phyloP scores from a whole-genome alignment of 2,888 invertebrate genomes.

The Junonia oenone region DNA sequence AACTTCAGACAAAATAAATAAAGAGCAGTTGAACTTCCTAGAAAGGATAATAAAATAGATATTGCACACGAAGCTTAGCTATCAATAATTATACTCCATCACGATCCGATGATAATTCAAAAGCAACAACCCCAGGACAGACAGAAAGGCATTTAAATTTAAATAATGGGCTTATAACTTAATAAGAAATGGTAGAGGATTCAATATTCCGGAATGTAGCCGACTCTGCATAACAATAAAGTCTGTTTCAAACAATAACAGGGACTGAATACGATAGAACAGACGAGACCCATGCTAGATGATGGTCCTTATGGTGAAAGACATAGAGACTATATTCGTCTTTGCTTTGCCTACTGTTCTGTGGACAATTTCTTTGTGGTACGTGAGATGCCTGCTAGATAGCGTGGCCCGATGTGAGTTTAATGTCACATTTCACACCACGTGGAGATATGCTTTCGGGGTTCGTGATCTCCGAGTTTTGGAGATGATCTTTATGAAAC shows the following conservation, averaged over 20 bases:
- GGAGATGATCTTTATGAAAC: conserved; percentile 21
- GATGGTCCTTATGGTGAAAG: neutral
- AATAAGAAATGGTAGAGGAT: conserved; percentile 28
- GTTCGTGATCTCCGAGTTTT: conserved; percentile 23
- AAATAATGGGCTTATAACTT: conserved; percentile 27
- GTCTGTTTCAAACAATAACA: conserved; percentile 34
- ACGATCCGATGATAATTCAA: conserved; percentile 4
- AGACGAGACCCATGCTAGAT: neutral
- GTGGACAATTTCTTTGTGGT: conserved; percentile 31
- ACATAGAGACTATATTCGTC: neutral
- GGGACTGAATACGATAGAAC: neutral
- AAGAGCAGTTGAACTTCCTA: neutral
- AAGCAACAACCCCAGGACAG: neutral
- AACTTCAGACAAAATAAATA: neutral
- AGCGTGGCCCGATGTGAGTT: conserved; percentile 21
- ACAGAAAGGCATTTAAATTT: conserved; percentile 8
- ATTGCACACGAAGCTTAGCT: neutral
- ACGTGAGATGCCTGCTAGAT: conserved; percentile 34
- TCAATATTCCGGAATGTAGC: conserved; percentile 35
- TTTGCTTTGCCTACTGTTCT: neutral
- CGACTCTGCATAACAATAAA: conserved; percentile 35
- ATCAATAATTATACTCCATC: neutral
- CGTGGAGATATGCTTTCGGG: conserved; percentile 27
- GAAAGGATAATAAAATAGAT: neutral
- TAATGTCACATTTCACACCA: conserved; percentile 31